Evolutionary conservation across 2,113 vertebrate genomes (phyloP), one percentile per base, ranked within the genome.

Genomic region (Oreochromis spilurus): DNA sequence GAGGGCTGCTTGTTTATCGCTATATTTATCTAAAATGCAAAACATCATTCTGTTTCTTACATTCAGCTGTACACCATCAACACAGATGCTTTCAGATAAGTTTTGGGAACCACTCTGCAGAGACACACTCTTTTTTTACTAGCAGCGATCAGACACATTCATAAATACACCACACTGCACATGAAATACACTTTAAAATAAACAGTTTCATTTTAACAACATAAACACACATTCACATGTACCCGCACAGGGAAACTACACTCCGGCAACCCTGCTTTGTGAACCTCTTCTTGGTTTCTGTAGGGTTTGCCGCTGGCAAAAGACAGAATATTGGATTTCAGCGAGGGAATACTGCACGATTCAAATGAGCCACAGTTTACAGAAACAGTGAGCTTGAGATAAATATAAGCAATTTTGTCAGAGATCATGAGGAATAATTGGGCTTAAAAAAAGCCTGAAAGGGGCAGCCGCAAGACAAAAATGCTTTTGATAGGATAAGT

Each of bases 391-490:
- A 79, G 45, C 75, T 88, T 57, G 67, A 88, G 86, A 92, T 89
- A 90, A 91, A 93, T 92, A 90, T 90, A 91, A 92, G 82, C 84
- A 34, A 11, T 9, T 90, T 92, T 92, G 89, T 88, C 84, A 88
- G 87, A 84, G 88, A 94, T 95, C 88, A 87, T 87, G 85, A 88
- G 29, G 70, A 92, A 95, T 95, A 94, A 94, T 93, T 92, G 87
- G 85, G 85, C 87, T 94, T 88, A 70, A 91, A 88, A 87, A 87
- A 83, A 83, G 43, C 85, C 87, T 84, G 82, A 93, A 90, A 91
- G 83, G 83, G 87, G 55, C 81, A 77, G 94, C 93, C 94, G 84
- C 36, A 43, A 94, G 93, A 94, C 89, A 92, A 93, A 93, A 90
- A 84, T 70, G 88, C 88, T 85, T 92, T 93, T 95, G 91, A 93